Conservation (phyloP, 1,140 invertebrate genomes). For the Drosophila mayri region DNA sequence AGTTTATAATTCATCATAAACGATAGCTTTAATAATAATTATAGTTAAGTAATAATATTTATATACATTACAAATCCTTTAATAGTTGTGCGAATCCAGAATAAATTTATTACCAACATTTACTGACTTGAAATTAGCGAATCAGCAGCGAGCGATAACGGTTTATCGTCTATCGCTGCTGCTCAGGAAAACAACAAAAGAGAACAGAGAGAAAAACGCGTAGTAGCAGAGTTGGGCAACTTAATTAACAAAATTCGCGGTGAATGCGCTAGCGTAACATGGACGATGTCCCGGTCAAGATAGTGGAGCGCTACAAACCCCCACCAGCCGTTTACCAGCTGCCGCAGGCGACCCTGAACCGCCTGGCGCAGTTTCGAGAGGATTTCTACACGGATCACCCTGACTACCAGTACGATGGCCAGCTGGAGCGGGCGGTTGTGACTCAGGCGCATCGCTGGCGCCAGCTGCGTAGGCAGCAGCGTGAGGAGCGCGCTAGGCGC, state of each 20-base stretch:
- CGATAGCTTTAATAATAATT: too few species aligned
- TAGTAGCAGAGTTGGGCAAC: slow-evolving; percentile 33
- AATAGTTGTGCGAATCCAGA: too few species aligned
- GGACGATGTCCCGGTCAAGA: slow-evolving; percentile 94
- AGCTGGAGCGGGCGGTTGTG: slow-evolving; percentile 89
- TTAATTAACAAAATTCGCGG: slow-evolving; percentile 69
- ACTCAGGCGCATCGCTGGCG: slow-evolving; percentile 89
- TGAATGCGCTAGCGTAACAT: slow-evolving; percentile 85
- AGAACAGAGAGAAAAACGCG: slow-evolving; percentile 54
- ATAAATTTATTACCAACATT: not conserved
- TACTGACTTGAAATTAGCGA: not conserved
- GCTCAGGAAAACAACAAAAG: slow-evolving; percentile 69
- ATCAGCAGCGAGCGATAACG: slow-evolving; percentile 20
- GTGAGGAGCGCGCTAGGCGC: slow-evolving; percentile 86
- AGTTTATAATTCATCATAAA: not conserved
- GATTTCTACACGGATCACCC: slow-evolving; percentile 86
- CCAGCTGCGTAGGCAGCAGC: slow-evolving; percentile 87
- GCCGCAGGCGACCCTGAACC: slow-evolving; percentile 86
- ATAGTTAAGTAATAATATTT: not conserved
- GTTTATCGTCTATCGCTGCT: slow-evolving; percentile 28
- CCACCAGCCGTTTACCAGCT: slow-evolving; percentile 86
- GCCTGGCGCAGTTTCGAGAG: slow-evolving; percentile 88
- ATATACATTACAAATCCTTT: not conserved
- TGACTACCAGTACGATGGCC: slow-evolving; percentile 88
- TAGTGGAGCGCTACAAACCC: slow-evolving; percentile 93